Percentiles rank a stretch among this genome's conserved stretches.
phyloP scores from a whole-genome alignment of 2,888 invertebrate genomes.

The Smittia sp. region DNA sequence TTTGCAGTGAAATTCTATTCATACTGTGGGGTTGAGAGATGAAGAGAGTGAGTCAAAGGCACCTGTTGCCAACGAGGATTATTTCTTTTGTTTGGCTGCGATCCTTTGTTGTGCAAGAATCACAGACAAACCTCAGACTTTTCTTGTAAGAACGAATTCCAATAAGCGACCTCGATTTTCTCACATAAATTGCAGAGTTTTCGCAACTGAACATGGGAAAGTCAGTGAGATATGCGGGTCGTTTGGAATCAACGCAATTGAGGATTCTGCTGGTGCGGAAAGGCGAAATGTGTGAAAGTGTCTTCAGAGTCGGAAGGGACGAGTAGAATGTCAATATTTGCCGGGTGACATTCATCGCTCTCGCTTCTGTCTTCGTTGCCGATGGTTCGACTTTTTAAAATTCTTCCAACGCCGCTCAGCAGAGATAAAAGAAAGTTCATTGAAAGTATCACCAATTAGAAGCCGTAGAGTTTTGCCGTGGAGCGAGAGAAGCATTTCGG shows the following conservation, averaged over 20 bases:
- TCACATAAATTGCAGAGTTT: neutral
- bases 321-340: neutral
- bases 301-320: neutral
- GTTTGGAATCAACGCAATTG: neutral
- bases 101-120: neutral
- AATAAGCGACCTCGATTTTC: neutral
- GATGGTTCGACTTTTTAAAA: neutral
- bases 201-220: neutral
- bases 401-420: neutral
- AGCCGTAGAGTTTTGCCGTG: neutral
- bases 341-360: neutral
- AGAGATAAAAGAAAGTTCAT: conserved; percentile 18
- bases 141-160: neutral
- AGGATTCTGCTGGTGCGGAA: neutral
- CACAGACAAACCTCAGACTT: neutral
- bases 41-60: neutral
- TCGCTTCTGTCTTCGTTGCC: neutral
- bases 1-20: neutral
- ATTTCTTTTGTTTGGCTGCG: neutral
- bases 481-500: neutral
- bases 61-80: conserved; percentile 21
- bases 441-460: conserved; percentile 9
- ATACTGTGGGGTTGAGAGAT: neutral
- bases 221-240: neutral
- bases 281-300: neutral